A percentile compares a stretch with the other conserved stretches of the same genome.
These are phyloP conservation scores for Orthosia gothica DNA, from an alignment of 2,888 invertebrate genomes.

Conservation along the genomic window DNA sequence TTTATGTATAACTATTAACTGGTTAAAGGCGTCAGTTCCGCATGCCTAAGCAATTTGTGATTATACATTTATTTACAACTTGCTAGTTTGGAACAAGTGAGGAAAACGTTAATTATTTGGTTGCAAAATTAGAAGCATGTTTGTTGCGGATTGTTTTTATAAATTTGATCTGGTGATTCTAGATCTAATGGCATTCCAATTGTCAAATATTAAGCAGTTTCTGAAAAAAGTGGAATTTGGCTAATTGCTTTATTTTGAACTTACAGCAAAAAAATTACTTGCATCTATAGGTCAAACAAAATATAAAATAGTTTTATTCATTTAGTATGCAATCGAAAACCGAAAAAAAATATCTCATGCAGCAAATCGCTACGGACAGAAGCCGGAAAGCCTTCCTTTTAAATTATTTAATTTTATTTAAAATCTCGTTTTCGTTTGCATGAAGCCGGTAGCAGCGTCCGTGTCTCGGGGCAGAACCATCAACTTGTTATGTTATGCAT, in stretches of 20 bases:
- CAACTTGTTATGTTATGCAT: slow-evolving; percentile 42
- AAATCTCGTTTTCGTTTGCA: slow-evolving; percentile 77
- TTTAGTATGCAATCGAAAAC: background rate
- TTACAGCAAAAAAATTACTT: background rate
- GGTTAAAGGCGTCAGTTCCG: slow-evolving; percentile 67
- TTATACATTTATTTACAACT: slow-evolving; percentile 57
- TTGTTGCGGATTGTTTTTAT: background rate
- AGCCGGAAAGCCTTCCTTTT: slow-evolving; percentile 52
- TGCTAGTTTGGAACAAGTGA: slow-evolving; percentile 23
- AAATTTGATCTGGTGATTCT: background rate
- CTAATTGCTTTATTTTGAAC: background rate
- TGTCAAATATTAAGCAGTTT: background rate
- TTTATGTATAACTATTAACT: slow-evolving; percentile 54
- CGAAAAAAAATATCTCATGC: slow-evolving; percentile 23
- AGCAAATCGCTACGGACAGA: slow-evolving; percentile 44
- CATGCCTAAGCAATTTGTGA: slow-evolving; percentile 64
- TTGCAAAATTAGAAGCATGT: slow-evolving; percentile 12
- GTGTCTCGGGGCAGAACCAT: slow-evolving; percentile 76
- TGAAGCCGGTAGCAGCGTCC: slow-evolving; percentile 85
- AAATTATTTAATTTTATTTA: slow-evolving; percentile 69
- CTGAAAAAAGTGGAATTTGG: background rate
- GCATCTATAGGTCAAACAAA: background rate
- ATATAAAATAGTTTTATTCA: background rate
- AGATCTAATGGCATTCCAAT: background rate
- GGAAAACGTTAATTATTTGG: slow-evolving; percentile 23